Base-by-base conservation (phyloP, 2,888 invertebrate species). In the Strigamia transsilvanica region DNA sequence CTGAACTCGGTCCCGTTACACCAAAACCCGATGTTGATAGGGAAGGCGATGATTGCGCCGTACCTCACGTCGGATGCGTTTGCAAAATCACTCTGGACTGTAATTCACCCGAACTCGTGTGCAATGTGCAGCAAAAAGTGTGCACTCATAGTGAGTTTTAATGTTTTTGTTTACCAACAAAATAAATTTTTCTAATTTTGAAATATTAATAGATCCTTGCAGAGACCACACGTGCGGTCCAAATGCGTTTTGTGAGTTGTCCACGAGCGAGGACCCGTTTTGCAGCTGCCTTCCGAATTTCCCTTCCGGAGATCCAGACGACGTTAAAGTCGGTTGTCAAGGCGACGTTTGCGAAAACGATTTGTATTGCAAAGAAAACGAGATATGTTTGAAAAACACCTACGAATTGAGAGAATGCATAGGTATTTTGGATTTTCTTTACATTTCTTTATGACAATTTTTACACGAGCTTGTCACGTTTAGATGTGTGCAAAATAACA, bases 221-320 rank as follows among this genome's bases (percentile, higher is more conserved):
- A 93, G 93, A 84, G 94, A 94, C 89, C 90, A 94, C 42, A 95
- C 95, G 86, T 96, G 96, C 87, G 96, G 96, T 13, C 95, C 96
- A 0, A 96, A 96, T 87, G 95, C 96, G 3, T 88, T 95, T 0
- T 97, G 97, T 86, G 91, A 91, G 86, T 90, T 94, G 46, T 56
- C 56, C 21, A 91, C 93, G 85, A 86, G 88, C 0, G 92, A 92
- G 18, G 92, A 91, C 85, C 93, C 95, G 0, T 91, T 92, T 10
- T 97, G 97, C 86, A 91, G 93, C 82, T 97, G 97, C 86, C 91
- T 92, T 9, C 91, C 93, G 79, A 94, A 93, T 85, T 83, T 82
- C 77, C 84, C 82, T 79, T 84, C 84, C 80, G 85, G 85, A n/a
- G 84, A 85, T 82, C 84, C 85, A 46, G 83, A 83, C 51, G 85